Base-by-base conservation (phyloP, 2,797 vertebrate genomes). In the Chrosomus eos region DNA sequence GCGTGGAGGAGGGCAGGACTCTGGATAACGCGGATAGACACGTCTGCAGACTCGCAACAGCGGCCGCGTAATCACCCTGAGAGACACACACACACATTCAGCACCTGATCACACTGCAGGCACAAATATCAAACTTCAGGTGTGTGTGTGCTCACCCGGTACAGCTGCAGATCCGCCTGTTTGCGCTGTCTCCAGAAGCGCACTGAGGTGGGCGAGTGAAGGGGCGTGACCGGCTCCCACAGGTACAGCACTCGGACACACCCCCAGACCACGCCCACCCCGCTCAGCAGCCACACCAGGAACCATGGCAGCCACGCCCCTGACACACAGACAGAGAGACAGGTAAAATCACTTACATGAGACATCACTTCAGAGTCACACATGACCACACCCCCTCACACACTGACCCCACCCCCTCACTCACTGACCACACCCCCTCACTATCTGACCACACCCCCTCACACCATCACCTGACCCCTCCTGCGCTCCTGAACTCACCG, bases 111-210 rank as follows among this genome's bases (percentile, higher is more conserved):
- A 64, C 60, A 64, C 3, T 3, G 2, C 60, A 18, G 28, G 3
- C 62, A 31, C 26, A 64, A 31, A 64, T 3, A 31, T 64, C 60
- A 18, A n/a, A 60, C 55, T 0, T 11, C 26, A 23, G 36, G 23
- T 78, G 10, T 31, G 2, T 73, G 64, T n/a, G 36, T 36, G 62
- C 26, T 55, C 82, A 99, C 98, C 93, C 97, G 94, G 88, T 96
- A 94, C 9, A 99, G 94, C 89, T 99, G 97, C 75, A 98, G 90
- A 90, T 99, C 98, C 0, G 98, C 98, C 80, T 99, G 98, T 87
- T 99, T 99, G 89, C 97, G 96, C 88, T 99, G 97, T 86, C 98
- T 96, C 98, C 98, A 99, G 94, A 99, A 99, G 0, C 95, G 96
- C 84, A 99, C 97, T 0, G 98, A 99, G 0, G 97, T 97, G 4